These are phyloP conservation scores for Xylocampa areola DNA, from an alignment of 2,888 invertebrate genomes.

Conservation along the genomic window DNA sequence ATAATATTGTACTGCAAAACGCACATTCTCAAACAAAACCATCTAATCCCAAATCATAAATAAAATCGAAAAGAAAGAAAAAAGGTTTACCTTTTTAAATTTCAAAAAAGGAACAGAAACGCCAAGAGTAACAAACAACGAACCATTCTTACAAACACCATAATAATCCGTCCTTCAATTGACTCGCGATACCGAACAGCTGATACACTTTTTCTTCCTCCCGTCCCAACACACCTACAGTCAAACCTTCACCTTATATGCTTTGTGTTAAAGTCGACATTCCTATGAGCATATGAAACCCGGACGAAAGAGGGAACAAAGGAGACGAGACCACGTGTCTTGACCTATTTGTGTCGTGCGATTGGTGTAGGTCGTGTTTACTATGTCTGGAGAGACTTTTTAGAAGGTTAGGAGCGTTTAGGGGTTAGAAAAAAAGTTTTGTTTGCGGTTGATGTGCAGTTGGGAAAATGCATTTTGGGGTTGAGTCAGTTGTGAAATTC, in stretches of 20 bases:
- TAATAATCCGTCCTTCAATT: slow-evolving; percentile 60
- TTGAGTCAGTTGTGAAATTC: too few species aligned
- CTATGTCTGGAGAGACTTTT: slow-evolving; percentile 54
- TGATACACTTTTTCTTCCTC: slow-evolving; percentile 61
- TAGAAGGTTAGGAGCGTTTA: slow-evolving; percentile 39
- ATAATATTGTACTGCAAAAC: not conserved
- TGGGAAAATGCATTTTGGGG: not conserved
- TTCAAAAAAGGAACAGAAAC: slow-evolving; percentile 1
- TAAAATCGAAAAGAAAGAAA: not conserved
- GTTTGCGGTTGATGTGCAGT: not conserved
- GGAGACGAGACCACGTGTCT: slow-evolving; percentile 68
- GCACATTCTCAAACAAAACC: not conserved
- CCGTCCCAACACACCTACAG: slow-evolving; percentile 15
- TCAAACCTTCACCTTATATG: slow-evolving; percentile 31
- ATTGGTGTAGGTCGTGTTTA: slow-evolving; percentile 75
- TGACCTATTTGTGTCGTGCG: slow-evolving; percentile 76
- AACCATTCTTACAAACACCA: slow-evolving; percentile 43
- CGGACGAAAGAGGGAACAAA: slow-evolving; percentile 65
- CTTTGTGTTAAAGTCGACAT: slow-evolving; percentile 32
- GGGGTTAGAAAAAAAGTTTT: slow-evolving; percentile 25
- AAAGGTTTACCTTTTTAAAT: not conserved
- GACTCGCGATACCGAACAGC: slow-evolving; percentile 59
- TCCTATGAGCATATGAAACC: slow-evolving; percentile 33
- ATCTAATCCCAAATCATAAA: not conserved
- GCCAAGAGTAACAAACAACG: slow-evolving; percentile 38